A percentile compares a stretch with the other conserved stretches of the same genome.
phyloP scores from a whole-genome alignment of 2,113 vertebrate genomes.

The Procavia capensis region DNA sequence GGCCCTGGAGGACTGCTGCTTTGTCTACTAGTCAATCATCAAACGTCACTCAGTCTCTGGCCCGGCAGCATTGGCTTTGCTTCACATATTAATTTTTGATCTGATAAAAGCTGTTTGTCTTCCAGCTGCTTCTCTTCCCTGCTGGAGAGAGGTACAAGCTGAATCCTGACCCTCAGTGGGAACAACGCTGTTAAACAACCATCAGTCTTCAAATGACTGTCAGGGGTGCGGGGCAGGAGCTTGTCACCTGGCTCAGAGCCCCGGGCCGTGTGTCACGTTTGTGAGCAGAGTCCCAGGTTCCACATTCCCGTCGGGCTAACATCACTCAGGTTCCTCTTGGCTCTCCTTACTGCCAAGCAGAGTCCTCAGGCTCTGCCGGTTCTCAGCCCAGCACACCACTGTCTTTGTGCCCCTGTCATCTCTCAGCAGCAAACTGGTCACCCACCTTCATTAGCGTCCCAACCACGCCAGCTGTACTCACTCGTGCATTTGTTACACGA shows the following conservation, averaged over 20 bases:
- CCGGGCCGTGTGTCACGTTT: neutral
- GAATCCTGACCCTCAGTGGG: neutral
- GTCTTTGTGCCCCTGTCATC: neutral
- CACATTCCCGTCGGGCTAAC: neutral
- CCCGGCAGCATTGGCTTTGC: neutral
- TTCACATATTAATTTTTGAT: slow-evolving; percentile 45
- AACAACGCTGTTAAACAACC: neutral
- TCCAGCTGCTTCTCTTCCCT: neutral
- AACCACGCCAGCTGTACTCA: neutral
- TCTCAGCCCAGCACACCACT: neutral
- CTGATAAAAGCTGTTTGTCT: slow-evolving; percentile 52
- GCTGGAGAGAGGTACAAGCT: neutral
- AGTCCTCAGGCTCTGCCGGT: neutral
- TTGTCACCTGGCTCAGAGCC: neutral
- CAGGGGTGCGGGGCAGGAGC: neutral
- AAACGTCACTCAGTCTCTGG: neutral
- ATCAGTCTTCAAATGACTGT: neutral
- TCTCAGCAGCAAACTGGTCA: neutral
- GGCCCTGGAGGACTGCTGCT: neutral
- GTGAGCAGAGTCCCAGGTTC: neutral
- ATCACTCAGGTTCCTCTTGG: neutral
- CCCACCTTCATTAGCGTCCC: no score
- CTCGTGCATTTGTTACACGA: neutral
- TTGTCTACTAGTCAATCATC: neutral
- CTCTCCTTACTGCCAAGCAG: neutral